Evolutionary conservation across 1,140 invertebrate species (phyloP).

Genomic region (Conopomorpha cramerella): DNA sequence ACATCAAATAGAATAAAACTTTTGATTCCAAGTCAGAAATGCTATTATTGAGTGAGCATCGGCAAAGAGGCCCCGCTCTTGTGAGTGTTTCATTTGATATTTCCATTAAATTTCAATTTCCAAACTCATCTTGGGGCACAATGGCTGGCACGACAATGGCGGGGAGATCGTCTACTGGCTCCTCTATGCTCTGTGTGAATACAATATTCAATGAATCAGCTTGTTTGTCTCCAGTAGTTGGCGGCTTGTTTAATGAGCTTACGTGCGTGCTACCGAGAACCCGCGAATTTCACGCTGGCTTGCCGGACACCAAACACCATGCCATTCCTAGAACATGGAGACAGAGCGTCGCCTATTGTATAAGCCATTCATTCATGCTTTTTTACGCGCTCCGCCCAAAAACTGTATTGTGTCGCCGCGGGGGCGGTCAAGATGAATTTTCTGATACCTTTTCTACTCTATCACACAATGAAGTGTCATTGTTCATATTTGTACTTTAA

Average conservation of each 20-base stretch:
- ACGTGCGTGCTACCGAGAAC: conserved; percentile 3
- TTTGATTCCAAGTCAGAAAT: conserved; percentile 24
- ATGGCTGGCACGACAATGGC: conserved; percentile 22
- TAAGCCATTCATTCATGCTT: conserved; percentile 32
- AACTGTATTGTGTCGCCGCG: conserved; percentile 21
- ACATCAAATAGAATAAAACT: conserved; percentile 16
- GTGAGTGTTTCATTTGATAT: conserved; percentile 35
- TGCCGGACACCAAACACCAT: conserved; percentile 8
- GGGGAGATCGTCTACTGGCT: conserved; percentile 9
- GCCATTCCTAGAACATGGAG: conserved; percentile 15
- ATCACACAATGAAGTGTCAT: conserved; percentile 43
- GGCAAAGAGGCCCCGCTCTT: conserved; percentile 20
- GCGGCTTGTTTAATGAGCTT: not conserved
- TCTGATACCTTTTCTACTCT: conserved; percentile 25
- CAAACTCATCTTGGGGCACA: conserved; percentile 38
- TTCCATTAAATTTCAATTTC: conserved; percentile 55
- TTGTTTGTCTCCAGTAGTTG: not conserved
- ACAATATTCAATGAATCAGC: not conserved
- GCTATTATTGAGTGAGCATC: conserved; percentile 25
- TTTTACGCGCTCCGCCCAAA: conserved; percentile 12
- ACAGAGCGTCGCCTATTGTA: too few relatives aligned
- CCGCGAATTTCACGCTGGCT: conserved; percentile 26
- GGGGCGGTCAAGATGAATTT: conserved; percentile 35
- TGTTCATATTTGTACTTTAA: conserved; percentile 49
- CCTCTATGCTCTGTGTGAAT: conserved; percentile 9